Conservation (phyloP, 2,888 invertebrate genomes). For the Drymonia ruficornis region DNA sequence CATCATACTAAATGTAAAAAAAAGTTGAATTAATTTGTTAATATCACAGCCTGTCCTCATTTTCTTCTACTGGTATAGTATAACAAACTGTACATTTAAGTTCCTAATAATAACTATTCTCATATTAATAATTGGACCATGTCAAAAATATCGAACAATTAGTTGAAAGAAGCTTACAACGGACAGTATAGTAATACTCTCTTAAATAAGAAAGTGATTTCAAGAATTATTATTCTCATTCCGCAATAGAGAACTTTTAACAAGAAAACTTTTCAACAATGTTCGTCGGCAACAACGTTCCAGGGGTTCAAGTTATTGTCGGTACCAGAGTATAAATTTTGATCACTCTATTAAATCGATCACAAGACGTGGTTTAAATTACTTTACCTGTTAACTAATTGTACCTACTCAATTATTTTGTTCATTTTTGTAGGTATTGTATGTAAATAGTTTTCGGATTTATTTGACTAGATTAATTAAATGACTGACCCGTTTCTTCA, state of each 20-base stretch:
- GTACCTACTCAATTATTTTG: not conserved
- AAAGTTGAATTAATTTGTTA: no score
- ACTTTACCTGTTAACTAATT: constrained; percentile 6
- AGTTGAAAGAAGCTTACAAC: not conserved
- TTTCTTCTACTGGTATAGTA: no score
- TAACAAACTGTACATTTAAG: no score
- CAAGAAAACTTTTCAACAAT: constrained; percentile 81
- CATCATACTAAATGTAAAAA: no score
- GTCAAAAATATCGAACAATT: no score
- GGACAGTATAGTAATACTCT: constrained; percentile 50
- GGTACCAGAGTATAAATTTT: constrained; percentile 71
- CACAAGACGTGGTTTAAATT: constrained; percentile 29
- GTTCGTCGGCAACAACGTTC: constrained; percentile 75
- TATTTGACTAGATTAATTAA: no score
- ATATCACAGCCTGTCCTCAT: no score
- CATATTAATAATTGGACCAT: no score
- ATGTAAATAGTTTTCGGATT: no score
- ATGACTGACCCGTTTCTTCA: no score
- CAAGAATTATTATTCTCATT: constrained; percentile 81
- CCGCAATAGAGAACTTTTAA: constrained; percentile 82
- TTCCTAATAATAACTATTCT: no score
- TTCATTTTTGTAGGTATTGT: not conserved
- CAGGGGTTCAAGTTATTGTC: constrained; percentile 67
- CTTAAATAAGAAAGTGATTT: constrained; percentile 75
- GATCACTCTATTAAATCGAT: constrained; percentile 68